Conservation (phyloP, 2,797 vertebrate genomes). For the Anableps anableps region DNA sequence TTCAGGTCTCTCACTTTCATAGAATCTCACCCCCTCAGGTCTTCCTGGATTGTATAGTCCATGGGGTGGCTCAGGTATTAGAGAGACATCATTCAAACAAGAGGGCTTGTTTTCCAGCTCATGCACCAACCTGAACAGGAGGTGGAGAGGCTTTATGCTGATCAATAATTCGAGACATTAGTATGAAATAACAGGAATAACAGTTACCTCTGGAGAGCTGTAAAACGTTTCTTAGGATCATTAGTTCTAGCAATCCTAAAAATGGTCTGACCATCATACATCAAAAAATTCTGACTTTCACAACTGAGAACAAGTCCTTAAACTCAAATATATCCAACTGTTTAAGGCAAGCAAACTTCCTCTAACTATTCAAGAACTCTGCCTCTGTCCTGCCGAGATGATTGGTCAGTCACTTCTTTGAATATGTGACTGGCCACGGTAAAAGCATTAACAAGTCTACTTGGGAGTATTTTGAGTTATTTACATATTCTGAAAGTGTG, state of each 20-base stretch:
- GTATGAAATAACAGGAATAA: slow-evolving; percentile 38
- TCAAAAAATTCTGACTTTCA: slow-evolving; percentile 10
- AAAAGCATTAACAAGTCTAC: too few species aligned
- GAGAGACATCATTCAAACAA: slow-evolving; percentile 45
- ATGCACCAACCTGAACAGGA: slow-evolving; percentile 12
- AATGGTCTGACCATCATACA: slow-evolving; percentile 10
- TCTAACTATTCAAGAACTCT: neutral
- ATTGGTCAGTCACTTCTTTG: too few species aligned
- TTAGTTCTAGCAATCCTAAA: slow-evolving; percentile 19
- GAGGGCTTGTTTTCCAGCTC: slow-evolving; percentile 25
- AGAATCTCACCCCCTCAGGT: slow-evolving; percentile 33
- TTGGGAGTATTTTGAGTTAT: too few species aligned
- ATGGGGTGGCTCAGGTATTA: slow-evolving; percentile 45
- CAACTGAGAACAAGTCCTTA: slow-evolving; percentile 6
- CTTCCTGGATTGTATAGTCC: slow-evolving; percentile 31
- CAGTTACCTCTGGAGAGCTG: neutral
- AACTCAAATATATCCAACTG: too few species aligned
- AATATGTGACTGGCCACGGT: too few species aligned
- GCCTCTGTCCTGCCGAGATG: too few species aligned
- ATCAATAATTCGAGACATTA: slow-evolving; percentile 43
- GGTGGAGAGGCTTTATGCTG: slow-evolving; percentile 3
- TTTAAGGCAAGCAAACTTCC: too few species aligned
- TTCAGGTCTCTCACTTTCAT: slow-evolving; percentile 47
- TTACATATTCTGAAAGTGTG: too few species aligned
- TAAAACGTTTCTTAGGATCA: slow-evolving; percentile 20